phyloP scores from a whole-genome alignment of 2,113 vertebrate genomes.

The Petrocephalus zakoni region DNA sequence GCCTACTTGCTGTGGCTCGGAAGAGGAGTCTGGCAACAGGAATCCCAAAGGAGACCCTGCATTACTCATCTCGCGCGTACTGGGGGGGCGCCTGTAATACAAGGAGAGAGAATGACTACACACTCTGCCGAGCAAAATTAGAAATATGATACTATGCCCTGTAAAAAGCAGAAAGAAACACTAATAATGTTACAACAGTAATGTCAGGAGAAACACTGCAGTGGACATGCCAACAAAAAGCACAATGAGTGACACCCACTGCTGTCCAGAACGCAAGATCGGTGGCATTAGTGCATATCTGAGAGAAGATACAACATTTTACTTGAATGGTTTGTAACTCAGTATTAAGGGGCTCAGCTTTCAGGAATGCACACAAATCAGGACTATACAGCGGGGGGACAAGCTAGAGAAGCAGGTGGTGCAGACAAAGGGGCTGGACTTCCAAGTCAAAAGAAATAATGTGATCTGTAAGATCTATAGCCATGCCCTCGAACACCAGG shows the following conservation, averaged over 20 bases:
- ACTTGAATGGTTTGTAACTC: neutral
- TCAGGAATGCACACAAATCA: neutral
- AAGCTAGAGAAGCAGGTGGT: neutral
- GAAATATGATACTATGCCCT: neutral
- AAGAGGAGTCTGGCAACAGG: constrained; percentile 58
- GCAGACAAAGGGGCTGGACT: neutral
- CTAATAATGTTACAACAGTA: neutral
- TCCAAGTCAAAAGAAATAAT: neutral
- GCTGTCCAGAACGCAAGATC: neutral
- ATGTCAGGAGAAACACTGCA: neutral
- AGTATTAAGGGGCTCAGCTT: neutral
- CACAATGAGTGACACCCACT: neutral
- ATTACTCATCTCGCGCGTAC: constrained; percentile 40
- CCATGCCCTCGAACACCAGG: neutral
- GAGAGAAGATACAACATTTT: neutral
- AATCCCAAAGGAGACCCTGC: constrained; percentile 39
- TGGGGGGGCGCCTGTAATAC: constrained; percentile 41
- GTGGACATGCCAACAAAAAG: neutral
- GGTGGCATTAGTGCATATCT: neutral
- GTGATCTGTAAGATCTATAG: neutral
- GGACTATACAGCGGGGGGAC: neutral
- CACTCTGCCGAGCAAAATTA: neutral
- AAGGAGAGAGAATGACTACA: neutral
- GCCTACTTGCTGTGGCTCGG: constrained; percentile 55
- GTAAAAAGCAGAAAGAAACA: neutral